Evolutionary conservation across 2,113 vertebrate species (phyloP), one percentile per base, ranked within the genome.

Genomic region (Protobothrops flavoviridis): DNA sequence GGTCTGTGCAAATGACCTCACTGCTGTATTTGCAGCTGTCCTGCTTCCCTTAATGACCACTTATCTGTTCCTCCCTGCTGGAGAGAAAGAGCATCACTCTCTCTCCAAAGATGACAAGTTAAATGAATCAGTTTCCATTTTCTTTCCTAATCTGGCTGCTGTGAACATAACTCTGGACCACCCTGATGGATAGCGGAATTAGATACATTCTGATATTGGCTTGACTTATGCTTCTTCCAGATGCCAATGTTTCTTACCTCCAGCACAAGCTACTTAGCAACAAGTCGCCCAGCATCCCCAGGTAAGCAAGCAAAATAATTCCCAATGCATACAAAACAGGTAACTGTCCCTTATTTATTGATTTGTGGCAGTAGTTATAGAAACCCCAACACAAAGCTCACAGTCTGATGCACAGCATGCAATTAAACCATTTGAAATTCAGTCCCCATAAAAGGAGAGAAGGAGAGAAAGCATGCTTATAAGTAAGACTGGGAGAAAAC

Each of bases 1-100:
- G 74, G 92, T 95, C 94, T 17, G 0, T 90, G 55, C 95, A 96
- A 97, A 96, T 96, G 85, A 95, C 91, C 12, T 0, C 56, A 64
- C 21, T 85, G 57, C 56, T 96, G 89, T 95, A 90, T 95, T 94
- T 94, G 90, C 55, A 96, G 89, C 85, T 96, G 90, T 96, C 59
- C 21, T 55, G 29, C 26, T 93, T 95, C 94, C 95, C 43, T 91
- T 95, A 95, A 94, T 92, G 94, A 94, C 4, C 17, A 56, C 20
- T 96, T 93, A 4, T 92, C 26, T 86, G 94, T 93, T 90, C 61
- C 29, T 90, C 94, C 33, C 9, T 94, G 48, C 6, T 88, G 69
- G 91, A 92, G 33, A 90, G 93, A 91, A 55, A 0, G 93, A 0
- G 3, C 3, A 1, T 56, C 39, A 93, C 91, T 91, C 86, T 91